Conservation (phyloP, 2,888 invertebrate genomes). For the Chrysolina oricalcia region DNA sequence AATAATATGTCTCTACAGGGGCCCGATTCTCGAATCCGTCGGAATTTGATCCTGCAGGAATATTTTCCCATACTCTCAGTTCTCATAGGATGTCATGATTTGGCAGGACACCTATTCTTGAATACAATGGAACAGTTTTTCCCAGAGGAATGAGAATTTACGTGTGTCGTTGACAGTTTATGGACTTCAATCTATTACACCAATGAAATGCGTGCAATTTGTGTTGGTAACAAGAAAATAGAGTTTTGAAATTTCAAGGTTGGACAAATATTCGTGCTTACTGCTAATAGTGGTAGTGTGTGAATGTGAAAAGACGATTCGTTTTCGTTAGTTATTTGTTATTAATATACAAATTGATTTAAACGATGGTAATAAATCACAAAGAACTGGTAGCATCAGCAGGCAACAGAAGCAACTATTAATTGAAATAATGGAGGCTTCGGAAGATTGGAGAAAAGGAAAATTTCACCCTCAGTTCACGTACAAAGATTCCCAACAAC, state of each 20-base stretch:
- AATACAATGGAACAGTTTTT: slow-evolving; percentile 2
- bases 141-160: not conserved
- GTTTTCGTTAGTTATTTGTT: too few relatives aligned
- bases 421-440: slow-evolving; percentile 8
- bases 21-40: not conserved
- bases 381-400: slow-evolving; percentile 11
- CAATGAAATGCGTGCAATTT: too few relatives aligned
- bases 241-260: too few relatives aligned
- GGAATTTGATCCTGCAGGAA: not conserved
- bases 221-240: not conserved
- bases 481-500: not conserved
- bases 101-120: not conserved
- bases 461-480: slow-evolving; percentile 24
- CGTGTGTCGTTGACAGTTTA: slow-evolving; percentile 2
- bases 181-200: not conserved
- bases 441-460: not conserved
- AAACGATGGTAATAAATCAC: not conserved
- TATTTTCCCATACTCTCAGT: not conserved
- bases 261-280: too few relatives aligned
- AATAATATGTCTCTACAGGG: too few relatives aligned
- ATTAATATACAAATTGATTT: too few relatives aligned
- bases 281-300: too few relatives aligned
- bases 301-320: too few relatives aligned
- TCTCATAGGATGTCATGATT: not conserved
- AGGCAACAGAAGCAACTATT: slow-evolving; percentile 17